phyloP scores from a whole-genome alignment of 2,888 invertebrate genomes.

The Myopa testacea region DNA sequence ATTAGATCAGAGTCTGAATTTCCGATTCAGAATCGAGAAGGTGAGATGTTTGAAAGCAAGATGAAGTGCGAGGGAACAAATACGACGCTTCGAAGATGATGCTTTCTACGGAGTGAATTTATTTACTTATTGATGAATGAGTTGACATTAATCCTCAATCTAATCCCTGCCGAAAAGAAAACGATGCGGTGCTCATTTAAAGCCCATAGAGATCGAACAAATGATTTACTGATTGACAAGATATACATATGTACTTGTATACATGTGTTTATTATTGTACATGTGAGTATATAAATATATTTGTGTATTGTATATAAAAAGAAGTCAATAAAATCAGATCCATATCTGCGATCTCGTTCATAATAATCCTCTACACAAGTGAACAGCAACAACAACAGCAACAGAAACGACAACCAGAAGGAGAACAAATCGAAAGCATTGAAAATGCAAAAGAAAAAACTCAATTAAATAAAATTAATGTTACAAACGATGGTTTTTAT shows the following conservation, averaged over 20 bases:
- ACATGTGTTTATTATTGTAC: neutral
- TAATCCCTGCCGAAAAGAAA: conserved; percentile 48
- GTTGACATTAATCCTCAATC: conserved; percentile 65
- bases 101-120: conserved; percentile 29
- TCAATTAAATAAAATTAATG: conserved; percentile 32
- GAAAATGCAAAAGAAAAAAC: conserved; percentile 41
- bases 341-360: conserved; percentile 29
- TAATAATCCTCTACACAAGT: conserved; percentile 25
- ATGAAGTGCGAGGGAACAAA: too few species aligned
- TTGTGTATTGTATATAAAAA: neutral
- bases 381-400: conserved; percentile 33
- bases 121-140: conserved; percentile 61
- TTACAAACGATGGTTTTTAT: conserved; percentile 10
- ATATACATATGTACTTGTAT: neutral
- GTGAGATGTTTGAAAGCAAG: too few species aligned
- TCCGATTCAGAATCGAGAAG: too few species aligned
- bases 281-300: neutral
- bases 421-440: conserved; percentile 1
- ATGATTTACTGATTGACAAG: neutral
- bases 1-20: too few species aligned
- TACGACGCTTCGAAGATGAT: neutral
- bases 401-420: conserved; percentile 20
- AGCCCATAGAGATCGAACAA: neutral
- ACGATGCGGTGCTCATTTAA: conserved; percentile 19
- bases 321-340: conserved; percentile 27